phyloP scores from a whole-genome alignment of 2,888 invertebrate genomes.

The Mythimna lalbum region DNA sequence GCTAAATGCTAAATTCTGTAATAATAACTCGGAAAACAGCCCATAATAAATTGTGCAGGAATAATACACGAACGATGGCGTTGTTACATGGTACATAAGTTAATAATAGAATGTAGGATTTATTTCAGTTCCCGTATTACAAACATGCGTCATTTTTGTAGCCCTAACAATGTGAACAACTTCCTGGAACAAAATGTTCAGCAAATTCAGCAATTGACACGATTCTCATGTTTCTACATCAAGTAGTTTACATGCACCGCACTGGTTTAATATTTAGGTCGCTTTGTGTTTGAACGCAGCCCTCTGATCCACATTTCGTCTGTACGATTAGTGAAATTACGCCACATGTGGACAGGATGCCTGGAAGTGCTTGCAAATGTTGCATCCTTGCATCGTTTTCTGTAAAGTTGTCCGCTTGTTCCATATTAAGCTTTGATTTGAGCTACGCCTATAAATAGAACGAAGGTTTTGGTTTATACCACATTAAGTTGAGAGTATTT shows the following conservation, averaged over 20 bases:
- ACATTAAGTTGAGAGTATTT: constrained; percentile 2
- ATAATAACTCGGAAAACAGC: constrained; percentile 60
- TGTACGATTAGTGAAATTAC: constrained; percentile 62
- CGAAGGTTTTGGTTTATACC: not conserved
- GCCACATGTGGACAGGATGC: constrained; percentile 56
- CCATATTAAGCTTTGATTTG: constrained; percentile 11
- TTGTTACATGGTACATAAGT: constrained; percentile 18
- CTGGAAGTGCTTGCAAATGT: constrained; percentile 60
- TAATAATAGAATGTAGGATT: constrained; percentile 13
- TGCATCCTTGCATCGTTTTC: constrained; percentile 23
- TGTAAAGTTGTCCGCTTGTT: constrained; percentile 10
- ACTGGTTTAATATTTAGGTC: constrained; percentile 77
- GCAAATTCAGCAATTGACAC: constrained; percentile 77
- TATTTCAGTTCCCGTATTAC: constrained; percentile 30
- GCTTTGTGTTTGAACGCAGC: constrained; percentile 72
- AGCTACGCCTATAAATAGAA: not conserved
- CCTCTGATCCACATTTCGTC: constrained; percentile 75
- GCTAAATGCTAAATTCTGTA: constrained; percentile 72
- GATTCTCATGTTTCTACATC: constrained; percentile 79
- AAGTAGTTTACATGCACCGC: constrained; percentile 54
- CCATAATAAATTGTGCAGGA: constrained; percentile 42
- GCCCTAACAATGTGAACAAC: constrained; percentile 61
- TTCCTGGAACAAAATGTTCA: constrained; percentile 80
- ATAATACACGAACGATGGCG: constrained; percentile 37
- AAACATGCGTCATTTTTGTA: constrained; percentile 36